Evolutionary conservation across 2,113 vertebrate genomes (phyloP).

Genomic region (Puma concolor): DNA sequence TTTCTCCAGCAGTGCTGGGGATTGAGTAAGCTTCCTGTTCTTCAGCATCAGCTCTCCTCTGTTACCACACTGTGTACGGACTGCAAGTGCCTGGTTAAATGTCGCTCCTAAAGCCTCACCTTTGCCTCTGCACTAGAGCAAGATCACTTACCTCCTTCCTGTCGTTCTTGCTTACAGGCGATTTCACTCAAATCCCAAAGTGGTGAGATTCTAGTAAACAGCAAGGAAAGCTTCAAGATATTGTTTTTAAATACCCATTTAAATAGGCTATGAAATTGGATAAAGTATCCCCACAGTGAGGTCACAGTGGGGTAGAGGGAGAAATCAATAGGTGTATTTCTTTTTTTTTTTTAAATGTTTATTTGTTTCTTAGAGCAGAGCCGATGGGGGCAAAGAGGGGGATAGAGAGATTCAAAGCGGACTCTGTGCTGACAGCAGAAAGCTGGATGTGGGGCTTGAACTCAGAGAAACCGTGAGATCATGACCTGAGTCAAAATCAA

Average conservation of each 20-base stretch:
- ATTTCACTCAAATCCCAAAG: background rate
- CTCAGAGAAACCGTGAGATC: background rate
- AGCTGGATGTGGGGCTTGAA: rapidly evolving
- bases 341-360: background rate
- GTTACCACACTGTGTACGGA: background rate
- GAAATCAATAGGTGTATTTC: background rate
- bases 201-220: background rate
- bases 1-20: background rate
- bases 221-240: background rate
- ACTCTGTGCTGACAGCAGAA: background rate
- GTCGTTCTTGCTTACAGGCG: background rate
- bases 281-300: background rate
- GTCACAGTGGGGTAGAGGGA: background rate
- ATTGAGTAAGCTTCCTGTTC: background rate
- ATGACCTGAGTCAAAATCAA: background rate
- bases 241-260: background rate
- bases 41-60: background rate
- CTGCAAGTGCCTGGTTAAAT: background rate
- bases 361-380: background rate
- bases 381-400: background rate
- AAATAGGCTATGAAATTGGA: background rate
- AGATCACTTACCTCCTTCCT: background rate
- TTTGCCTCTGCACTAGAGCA: background rate
- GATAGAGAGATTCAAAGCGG: background rate
- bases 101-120: background rate